Evolutionary conservation across 1,140 invertebrate species (phyloP).

Genomic region (Cydia fagiglandana): DNA sequence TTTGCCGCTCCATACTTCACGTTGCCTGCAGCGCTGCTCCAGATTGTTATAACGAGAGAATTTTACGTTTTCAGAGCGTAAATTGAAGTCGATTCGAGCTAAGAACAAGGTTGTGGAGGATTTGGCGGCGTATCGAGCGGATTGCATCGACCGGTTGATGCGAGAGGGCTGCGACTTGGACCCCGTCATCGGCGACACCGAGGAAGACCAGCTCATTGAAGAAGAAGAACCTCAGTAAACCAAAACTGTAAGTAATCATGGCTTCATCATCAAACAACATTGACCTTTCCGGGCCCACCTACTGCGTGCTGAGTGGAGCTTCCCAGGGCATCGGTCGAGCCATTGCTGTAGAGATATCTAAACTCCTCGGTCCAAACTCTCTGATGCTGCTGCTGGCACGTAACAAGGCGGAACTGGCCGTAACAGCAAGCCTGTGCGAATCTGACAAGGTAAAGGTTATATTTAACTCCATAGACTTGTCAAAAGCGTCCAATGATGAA

Average conservation of each 20-base stretch:
- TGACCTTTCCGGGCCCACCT: conserved; percentile 76
- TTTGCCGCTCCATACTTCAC: not conserved
- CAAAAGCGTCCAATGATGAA: conserved; percentile 70
- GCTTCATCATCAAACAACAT: conserved; percentile 60
- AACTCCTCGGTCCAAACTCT: conserved; percentile 82
- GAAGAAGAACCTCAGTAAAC: conserved; percentile 57
- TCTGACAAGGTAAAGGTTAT: conserved; percentile 79
- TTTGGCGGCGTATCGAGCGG: conserved; percentile 65
- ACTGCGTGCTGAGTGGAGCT: conserved; percentile 89
- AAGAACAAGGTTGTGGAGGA: conserved; percentile 73
- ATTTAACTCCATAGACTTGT: conserved; percentile 81
- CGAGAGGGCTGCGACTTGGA: conserved; percentile 71
- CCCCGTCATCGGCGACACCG: conserved; percentile 71
- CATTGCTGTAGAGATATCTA: conserved; percentile 85
- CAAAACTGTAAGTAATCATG: conserved; percentile 67
- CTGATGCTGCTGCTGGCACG: conserved; percentile 88
- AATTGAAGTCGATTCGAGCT: conserved; percentile 61
- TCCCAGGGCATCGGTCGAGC: conserved; percentile 92
- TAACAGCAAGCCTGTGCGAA: conserved; percentile 81
- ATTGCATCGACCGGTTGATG: conserved; percentile 70
- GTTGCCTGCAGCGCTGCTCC: not conserved
- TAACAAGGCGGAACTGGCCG: conserved; percentile 82
- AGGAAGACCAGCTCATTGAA: conserved; percentile 66
- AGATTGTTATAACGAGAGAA: not conserved
- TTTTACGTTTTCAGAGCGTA: conserved; percentile 60